phyloP scores from a whole-genome alignment of 2,797 vertebrate genomes.

The Cossypha dichroa region DNA sequence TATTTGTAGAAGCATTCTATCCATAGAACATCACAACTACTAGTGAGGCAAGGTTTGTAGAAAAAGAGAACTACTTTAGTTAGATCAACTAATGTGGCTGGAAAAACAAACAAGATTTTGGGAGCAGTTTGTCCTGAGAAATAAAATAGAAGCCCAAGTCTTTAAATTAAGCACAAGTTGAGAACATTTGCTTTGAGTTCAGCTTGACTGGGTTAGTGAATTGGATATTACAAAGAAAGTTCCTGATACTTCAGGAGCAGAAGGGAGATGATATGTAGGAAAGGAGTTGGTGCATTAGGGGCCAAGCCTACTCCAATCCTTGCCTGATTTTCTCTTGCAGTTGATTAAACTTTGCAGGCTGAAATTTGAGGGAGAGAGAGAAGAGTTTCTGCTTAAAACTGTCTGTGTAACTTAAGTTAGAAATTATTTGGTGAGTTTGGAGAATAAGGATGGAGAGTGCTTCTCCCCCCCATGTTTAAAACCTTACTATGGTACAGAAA shows the following conservation, averaged over 20 bases:
- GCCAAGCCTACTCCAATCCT: neutral
- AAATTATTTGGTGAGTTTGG: neutral
- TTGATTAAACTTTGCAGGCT: neutral
- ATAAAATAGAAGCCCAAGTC: neutral
- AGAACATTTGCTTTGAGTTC: neutral
- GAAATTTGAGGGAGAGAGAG: neutral
- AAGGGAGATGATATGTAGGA: neutral
- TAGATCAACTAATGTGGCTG: neutral
- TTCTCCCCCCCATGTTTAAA: rapidly evolving
- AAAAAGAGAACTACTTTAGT: neutral
- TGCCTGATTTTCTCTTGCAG: neutral
- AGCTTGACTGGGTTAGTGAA: neutral
- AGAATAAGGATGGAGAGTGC: neutral
- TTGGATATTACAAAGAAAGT: neutral
- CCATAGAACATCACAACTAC: neutral
- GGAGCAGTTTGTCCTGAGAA: neutral
- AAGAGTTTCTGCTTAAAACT: neutral
- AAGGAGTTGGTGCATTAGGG: neutral
- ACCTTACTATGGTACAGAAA: neutral
- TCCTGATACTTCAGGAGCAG: neutral
- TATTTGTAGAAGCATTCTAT: neutral
- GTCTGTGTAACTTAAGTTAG: neutral
- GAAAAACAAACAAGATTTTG: neutral
- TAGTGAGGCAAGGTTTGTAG: neutral
- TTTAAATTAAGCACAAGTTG: neutral